Conservation (phyloP, 2,888 invertebrate genomes). For the Pherbina coryleti region DNA sequence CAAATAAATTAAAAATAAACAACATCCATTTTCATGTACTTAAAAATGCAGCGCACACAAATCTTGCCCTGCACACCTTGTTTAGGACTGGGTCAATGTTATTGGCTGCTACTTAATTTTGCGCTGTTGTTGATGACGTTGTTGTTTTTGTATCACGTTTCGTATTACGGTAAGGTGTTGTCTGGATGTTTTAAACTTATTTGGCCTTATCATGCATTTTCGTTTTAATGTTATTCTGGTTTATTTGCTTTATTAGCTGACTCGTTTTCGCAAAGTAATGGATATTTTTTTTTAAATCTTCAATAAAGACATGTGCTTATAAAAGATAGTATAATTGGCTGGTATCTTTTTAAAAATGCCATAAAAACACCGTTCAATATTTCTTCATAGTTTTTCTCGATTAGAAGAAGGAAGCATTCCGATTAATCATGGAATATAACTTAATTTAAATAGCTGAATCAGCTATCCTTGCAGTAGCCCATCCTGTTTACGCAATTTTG, state of each 20-base stretch:
- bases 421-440: no score
- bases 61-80: background rate
- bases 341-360: no score
- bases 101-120: constrained; percentile 12
- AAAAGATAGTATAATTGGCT: no score
- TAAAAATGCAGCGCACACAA: constrained; percentile 16
- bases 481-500: no score
- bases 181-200: constrained; percentile 1
- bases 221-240: background rate
- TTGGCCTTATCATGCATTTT: background rate
- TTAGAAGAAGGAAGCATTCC: no score
- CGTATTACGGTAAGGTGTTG: constrained; percentile 13
- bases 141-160: constrained; percentile 19
- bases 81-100: constrained; percentile 34
- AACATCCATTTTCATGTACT: background rate
- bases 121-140: background rate
- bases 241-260: background rate
- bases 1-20: background rate
- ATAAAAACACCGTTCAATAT: no score
- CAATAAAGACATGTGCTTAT: background rate
- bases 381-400: no score
- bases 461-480: no score
- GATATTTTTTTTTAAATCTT: background rate
- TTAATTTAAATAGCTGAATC: no score
- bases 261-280: background rate